These are phyloP conservation scores for Sebastes itinus DNA, from an alignment of 2,797 vertebrate species.

Conservation along the genomic window DNA sequence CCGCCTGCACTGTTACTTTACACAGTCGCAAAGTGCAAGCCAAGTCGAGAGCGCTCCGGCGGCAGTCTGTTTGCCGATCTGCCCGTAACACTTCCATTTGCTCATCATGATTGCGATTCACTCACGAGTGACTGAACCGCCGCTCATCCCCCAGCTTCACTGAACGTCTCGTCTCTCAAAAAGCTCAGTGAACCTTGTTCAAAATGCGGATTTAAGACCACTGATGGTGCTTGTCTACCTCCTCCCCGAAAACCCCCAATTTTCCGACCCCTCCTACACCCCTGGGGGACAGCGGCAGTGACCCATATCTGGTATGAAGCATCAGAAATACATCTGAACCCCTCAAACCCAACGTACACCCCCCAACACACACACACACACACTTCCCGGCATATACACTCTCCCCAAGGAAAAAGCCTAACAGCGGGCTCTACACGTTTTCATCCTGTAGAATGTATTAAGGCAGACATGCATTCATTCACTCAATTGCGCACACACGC, in stretches of 20 bases:
- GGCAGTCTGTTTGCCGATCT: constrained; percentile 19
- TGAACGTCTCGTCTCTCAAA: constrained; percentile 4
- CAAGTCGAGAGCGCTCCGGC: constrained; percentile 5
- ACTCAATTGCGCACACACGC: constrained; percentile 11
- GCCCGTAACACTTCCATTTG: constrained; percentile 15
- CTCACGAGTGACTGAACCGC: constrained; percentile 25
- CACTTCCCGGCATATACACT: neutral
- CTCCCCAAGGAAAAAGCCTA: constrained; percentile 40
- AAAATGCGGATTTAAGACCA: constrained; percentile 41
- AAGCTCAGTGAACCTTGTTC: constrained; percentile 55
- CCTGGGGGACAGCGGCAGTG: constrained; percentile 55
- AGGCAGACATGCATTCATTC: constrained; percentile 49
- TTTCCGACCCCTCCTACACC: constrained; percentile 40
- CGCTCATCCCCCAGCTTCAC: neutral
- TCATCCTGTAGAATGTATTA: constrained; percentile 61
- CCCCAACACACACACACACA: constrained; percentile 1
- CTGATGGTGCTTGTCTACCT: constrained; percentile 9
- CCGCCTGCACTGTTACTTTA: constrained; percentile 32
- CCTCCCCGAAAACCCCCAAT: constrained; percentile 17
- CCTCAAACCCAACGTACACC: constrained; percentile 33
- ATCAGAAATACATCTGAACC: constrained; percentile 73
- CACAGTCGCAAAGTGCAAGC: constrained; percentile 24
- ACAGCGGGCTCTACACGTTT: constrained; percentile 61
- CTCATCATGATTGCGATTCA: constrained; percentile 40
- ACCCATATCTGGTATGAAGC: constrained; percentile 73